These are phyloP conservation scores for Columbina picui DNA, from an alignment of 2,113 vertebrate genomes.

Conservation along the genomic window DNA sequence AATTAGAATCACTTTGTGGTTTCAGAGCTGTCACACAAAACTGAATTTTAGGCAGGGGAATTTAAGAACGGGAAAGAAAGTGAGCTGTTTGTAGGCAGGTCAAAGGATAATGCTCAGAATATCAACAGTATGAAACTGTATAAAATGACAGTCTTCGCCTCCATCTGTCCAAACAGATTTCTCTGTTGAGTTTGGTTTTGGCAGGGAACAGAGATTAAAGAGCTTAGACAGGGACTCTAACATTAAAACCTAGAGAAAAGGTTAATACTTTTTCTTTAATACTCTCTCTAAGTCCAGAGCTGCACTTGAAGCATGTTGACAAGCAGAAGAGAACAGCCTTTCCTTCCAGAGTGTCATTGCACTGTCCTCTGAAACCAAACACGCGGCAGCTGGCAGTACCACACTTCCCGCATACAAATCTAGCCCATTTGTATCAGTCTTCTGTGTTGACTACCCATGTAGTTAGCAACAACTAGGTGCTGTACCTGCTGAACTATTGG, in stretches of 20 bases:
- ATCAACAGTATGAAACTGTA: not conserved
- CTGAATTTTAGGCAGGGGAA: not conserved
- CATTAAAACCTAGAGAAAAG: not conserved
- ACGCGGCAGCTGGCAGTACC: not conserved
- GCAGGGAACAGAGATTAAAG: not conserved
- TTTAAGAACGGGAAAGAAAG: not conserved
- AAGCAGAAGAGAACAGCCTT: not conserved
- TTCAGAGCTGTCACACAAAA: not conserved
- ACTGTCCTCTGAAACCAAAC: not conserved
- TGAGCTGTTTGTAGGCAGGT: not conserved
- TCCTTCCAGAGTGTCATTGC: not conserved
- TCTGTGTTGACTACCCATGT: not conserved
- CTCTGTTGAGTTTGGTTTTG: not conserved
- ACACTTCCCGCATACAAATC: not conserved
- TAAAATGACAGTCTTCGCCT: conserved; percentile 1
- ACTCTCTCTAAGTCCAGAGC: not conserved
- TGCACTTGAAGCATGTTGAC: not conserved
- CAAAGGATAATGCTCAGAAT: not conserved
- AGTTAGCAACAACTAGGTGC: not conserved
- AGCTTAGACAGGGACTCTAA: not conserved
- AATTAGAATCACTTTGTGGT: not conserved
- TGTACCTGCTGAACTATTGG: not conserved
- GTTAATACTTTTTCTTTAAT: too few species aligned
- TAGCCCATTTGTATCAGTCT: not conserved
- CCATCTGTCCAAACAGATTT: conserved; percentile 43